A percentile compares a stretch with the other conserved stretches of the same genome.
These are phyloP conservation scores for Pelmatolapia mariae DNA, from an alignment of 2,113 vertebrate genomes.

Conservation along the genomic window DNA sequence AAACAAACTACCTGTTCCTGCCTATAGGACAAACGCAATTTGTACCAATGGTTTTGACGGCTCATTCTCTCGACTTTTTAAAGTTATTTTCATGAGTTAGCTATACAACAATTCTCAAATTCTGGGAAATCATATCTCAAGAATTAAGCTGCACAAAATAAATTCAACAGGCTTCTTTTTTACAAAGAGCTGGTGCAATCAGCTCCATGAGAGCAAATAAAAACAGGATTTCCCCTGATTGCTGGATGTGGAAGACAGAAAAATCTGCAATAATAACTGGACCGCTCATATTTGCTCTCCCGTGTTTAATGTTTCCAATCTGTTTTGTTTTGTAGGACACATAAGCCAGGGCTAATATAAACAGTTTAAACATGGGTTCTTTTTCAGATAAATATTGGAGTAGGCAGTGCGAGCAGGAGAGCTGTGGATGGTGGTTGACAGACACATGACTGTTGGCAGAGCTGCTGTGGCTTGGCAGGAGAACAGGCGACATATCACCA, in stretches of 20 bases:
- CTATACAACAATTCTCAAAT: neutral
- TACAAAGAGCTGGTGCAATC: neutral
- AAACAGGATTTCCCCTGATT: neutral
- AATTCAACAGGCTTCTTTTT: neutral
- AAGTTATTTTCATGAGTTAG: neutral
- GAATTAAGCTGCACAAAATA: neutral
- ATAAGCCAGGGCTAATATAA: neutral
- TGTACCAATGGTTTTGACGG: neutral
- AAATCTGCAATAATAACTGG: neutral
- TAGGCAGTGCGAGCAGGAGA: neutral
- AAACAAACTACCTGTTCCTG: neutral
- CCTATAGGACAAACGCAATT: neutral
- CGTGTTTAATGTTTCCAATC: neutral
- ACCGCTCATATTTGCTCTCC: neutral
- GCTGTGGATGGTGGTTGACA: conserved; percentile 9
- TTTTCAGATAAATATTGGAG: conserved; percentile 14
- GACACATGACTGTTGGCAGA: conserved; percentile 27
- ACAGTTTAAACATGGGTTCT: neutral
- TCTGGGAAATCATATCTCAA: neutral
- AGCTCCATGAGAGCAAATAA: neutral
- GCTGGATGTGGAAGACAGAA: neutral
- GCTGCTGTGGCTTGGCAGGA: conserved; percentile 24
- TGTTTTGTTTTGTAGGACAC: neutral
- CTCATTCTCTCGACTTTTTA: neutral
- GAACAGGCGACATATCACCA: conserved; percentile 3